Base-by-base conservation (phyloP, 2,113 vertebrate species). In the Sinocyclocheilus grahami region DNA sequence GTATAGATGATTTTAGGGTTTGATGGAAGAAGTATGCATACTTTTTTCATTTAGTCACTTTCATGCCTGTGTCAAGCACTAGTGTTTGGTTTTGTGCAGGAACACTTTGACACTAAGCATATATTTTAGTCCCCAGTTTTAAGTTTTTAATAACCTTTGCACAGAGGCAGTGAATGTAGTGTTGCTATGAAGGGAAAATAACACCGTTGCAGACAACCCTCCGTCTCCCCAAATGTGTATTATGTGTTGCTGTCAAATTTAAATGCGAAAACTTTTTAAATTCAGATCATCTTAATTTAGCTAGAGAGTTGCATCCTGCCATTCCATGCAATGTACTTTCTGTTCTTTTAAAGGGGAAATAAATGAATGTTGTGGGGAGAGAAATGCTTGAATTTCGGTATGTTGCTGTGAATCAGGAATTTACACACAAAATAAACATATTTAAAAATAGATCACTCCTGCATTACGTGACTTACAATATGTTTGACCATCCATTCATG, bases 121-220 rank as follows among this genome's bases (percentile, higher is more conserved):
- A 67, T 71, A 51, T 81, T 24, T 83, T 74, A 65, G 55, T 71
- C 39, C 71, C 20, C 46, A 39, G 14, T 86, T 80, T 87, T 85
- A 86, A 71, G 42, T 63, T 83, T 87, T 42, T 71, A 82, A 53
- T 39, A 27, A 13, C 22, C 24, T 80, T 48, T 37, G 76, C 63
- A 81, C 58, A 85, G 71, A 81, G 65, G 75, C 69, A 80, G 30
- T 85, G 84, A 86, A 78, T 89, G 88, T 87, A 85, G 65, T 78
- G 48, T 20, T 86, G 84, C 78, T 58, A 16, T 30, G 22, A 77
- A 71, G 77, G 22, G 71, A 13, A 6, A 42, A 53, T 22, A 80
- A 71, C 22, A 20, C 27, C 33, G 24, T 69, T 51, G 9, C 2
- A 3, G 20, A 65, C 71, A 87, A 9, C 4, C 13, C 42, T 37